Evolutionary conservation across 1,140 invertebrate genomes (phyloP), one percentile per base, ranked within the genome.

Genomic region (Augochlora pura): DNA sequence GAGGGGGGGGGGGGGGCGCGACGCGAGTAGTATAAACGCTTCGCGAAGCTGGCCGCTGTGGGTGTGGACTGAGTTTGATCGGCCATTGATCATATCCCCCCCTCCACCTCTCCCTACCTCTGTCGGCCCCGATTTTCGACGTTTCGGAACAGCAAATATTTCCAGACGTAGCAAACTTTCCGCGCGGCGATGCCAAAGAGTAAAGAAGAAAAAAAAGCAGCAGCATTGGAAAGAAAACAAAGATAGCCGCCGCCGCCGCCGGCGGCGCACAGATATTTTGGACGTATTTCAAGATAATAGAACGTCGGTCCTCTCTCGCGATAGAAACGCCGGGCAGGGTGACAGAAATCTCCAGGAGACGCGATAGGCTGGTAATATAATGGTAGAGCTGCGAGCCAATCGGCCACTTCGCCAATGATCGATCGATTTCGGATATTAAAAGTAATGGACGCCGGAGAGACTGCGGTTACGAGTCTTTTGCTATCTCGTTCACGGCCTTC

Each of bases 401-500:
- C 52, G 63, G 46, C 52, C 67, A 67, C 78, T 73, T 66, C 63
- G 18, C 69, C 82, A 52, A 82, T 84, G 83, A 77, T 75, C 80
- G 79, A 84, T 84, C 80, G 73, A 78, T 84, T 81, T 83, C 49
- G 82, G 69, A 77, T 83, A 83, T 83, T 77, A 81, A 77, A 81
- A 72, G 67, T 72, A 72, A 82, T 80, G 70, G 81, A 80, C 23
- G 52, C 14, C n/a, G n/a, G n/a, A n/a, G n/a, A n/a, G n/a, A n/a
- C n/a, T n/a, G n/a, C n/a, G n/a, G n/a, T n/a, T n/a, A n/a, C n/a
- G n/a, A n/a, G n/a, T n/a, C n/a, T n/a, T n/a, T 46, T 46, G 42
- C 42, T 46, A 32, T 32, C 32, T 32, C 42, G 12, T 46, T 12
- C 42, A 9, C 42, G 42, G 42, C 42, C 42, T 42, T 14, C 42